A percentile compares a stretch with the other conserved stretches of the same genome.
phyloP scores from a whole-genome alignment of 1,140 invertebrate genomes.

The Nylanderia fulva region DNA sequence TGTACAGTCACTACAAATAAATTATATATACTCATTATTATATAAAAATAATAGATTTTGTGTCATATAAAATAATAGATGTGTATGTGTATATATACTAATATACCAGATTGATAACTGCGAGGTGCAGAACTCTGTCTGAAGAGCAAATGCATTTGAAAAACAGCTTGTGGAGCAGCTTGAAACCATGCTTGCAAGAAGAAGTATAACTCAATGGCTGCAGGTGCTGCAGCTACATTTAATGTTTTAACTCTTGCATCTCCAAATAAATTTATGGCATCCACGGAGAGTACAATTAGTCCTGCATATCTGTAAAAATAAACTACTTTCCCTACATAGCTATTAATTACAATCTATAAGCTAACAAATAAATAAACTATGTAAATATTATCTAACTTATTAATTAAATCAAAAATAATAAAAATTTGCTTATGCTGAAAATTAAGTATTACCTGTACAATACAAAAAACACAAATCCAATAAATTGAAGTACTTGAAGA shows the following conservation, averaged over 20 bases:
- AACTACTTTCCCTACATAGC: neutral
- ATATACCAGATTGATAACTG: conserved; percentile 79
- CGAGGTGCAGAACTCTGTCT: conserved; percentile 76
- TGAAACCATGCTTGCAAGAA: conserved; percentile 92
- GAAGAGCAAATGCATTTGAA: conserved; percentile 88
- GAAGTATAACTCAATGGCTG: conserved; percentile 90
- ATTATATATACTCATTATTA: conserved; percentile 37
- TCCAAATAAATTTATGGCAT: conserved; percentile 88
- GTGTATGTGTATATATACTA: neutral
- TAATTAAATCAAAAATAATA: conserved; percentile 24
- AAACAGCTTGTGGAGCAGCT: conserved; percentile 89
- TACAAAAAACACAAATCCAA: conserved; percentile 89
- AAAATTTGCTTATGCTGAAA: neutral
- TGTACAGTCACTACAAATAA: conserved; percentile 88
- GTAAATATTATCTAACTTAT: neutral
- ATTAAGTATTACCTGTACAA: conserved; percentile 87
- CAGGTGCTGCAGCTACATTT: conserved; percentile 86
- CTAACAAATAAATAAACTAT: neutral
- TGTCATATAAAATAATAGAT: no score
- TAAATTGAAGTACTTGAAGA: conserved; percentile 86
- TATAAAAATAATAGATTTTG: conserved; percentile 10
- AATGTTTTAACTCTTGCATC: conserved; percentile 87
- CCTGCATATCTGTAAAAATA: conserved; percentile 87
- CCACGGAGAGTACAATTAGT: conserved; percentile 90
- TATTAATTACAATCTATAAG: neutral